These are phyloP conservation scores for Pinna nobilis DNA, from an alignment of 1,140 invertebrate genomes.

Conservation along the genomic window DNA sequence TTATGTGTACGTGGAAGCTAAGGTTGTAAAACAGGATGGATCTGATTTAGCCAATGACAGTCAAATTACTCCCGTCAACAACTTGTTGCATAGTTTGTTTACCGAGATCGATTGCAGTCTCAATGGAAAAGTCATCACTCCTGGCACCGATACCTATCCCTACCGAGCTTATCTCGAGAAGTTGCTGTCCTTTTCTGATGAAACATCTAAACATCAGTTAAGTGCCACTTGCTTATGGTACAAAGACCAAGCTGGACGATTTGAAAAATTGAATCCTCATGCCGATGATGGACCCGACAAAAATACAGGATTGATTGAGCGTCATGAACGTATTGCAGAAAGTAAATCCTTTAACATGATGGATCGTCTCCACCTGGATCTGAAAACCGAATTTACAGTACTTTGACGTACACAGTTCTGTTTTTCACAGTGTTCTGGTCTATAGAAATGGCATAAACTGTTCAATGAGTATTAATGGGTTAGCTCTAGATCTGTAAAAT, in stretches of 20 bases:
- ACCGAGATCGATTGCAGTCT: background rate
- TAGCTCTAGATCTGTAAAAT: no score
- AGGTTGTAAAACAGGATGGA: no score
- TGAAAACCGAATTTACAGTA: no score
- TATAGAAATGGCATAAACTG: no score
- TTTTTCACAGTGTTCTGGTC: no score
- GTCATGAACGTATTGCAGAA: background rate
- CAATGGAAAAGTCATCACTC: constrained; percentile 1
- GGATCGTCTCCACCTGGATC: constrained; percentile 5
- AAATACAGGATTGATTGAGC: background rate
- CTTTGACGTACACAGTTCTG: no score
- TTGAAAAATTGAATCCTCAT: background rate
- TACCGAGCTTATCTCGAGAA: constrained; percentile 11
- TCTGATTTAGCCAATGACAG: no score
- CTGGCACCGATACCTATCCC: constrained; percentile 18
- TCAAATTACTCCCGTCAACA: no score
- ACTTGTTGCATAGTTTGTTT: no score
- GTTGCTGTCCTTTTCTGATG: background rate
- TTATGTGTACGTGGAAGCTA: no score
- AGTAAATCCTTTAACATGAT: background rate
- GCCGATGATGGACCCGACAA: background rate
- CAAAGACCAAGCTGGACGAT: constrained; percentile 1
- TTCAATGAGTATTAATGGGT: no score
- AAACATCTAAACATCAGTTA: background rate
- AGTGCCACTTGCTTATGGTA: background rate